Percentiles rank a stretch among this genome's conserved stretches.
Evolutionary conservation across 2,113 vertebrate genomes (phyloP).

Genomic region (Phylloscopus trochilus): DNA sequence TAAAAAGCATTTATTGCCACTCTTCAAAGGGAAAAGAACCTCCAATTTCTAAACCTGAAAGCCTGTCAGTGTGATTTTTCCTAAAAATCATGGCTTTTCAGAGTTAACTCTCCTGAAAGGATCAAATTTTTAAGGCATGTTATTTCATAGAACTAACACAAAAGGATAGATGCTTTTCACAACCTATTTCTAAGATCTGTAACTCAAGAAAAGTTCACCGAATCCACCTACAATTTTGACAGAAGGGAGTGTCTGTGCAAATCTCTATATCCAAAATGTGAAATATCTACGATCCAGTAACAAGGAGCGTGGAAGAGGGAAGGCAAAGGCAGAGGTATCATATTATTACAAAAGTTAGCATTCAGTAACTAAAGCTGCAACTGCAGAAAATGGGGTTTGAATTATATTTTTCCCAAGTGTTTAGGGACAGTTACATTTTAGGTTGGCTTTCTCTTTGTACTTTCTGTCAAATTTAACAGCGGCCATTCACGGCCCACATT

Average conservation of each 20-base stretch:
- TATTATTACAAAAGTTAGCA: fast-evolving
- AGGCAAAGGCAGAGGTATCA: not conserved
- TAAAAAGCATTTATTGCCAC: not conserved
- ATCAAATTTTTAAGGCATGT: not conserved
- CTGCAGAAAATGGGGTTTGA: not conserved
- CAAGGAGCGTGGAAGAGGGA: not conserved
- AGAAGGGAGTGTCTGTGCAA: not conserved
- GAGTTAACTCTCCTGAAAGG: not conserved
- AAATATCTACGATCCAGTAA: not conserved
- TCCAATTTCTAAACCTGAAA: slow-evolving; percentile 6
- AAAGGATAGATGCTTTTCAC: not conserved
- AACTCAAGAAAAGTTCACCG: not conserved
- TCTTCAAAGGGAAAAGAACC: slow-evolving; percentile 1
- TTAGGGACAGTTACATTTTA: not conserved
- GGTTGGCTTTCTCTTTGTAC: not conserved
- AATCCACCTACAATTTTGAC: not conserved
- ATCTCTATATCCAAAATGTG: not conserved
- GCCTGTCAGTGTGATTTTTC: slow-evolving; percentile 28
- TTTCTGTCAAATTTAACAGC: not conserved
- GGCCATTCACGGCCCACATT: fast-evolving
- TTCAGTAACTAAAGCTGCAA: not conserved
- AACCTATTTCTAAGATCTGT: not conserved
- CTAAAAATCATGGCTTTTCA: slow-evolving; percentile 38
- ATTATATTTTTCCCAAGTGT: not conserved
- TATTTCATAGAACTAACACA: not conserved